Evolutionary conservation across 2,113 vertebrate species (phyloP).

Genomic region (Anguilla japonica): DNA sequence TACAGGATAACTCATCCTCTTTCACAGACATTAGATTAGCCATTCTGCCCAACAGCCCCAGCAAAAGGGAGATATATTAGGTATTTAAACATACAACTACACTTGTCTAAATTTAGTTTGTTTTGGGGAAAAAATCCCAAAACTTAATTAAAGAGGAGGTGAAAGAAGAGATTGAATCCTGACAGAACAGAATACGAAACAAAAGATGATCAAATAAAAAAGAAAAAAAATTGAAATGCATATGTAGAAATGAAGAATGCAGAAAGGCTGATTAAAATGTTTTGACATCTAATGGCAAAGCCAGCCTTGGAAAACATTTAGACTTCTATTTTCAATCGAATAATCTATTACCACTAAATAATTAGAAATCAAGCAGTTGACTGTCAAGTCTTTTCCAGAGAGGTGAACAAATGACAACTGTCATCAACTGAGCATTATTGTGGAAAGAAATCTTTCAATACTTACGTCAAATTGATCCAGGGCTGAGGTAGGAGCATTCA

Average conservation of each 20-base stretch:
- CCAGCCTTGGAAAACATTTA: too few species aligned
- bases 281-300: background rate
- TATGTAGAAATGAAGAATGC: slow-evolving; percentile 35
- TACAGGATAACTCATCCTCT: too few species aligned
- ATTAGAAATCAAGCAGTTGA: background rate
- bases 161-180: slow-evolving; percentile 93
- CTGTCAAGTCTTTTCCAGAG: background rate
- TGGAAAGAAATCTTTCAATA: slow-evolving; percentile 41
- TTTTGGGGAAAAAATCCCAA: slow-evolving; percentile 72
- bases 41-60: too few species aligned
- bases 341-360: background rate
- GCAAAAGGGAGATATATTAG: too few species aligned
- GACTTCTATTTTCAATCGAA: background rate
- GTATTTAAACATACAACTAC: too few species aligned
- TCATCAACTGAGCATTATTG: background rate
- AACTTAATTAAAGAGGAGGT: slow-evolving; percentile 97
- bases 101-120: slow-evolving; percentile 46
- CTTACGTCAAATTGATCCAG: slow-evolving; percentile 97
- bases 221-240: slow-evolving; percentile 61
- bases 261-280: slow-evolving; percentile 7
- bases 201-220: slow-evolving; percentile 72
- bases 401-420: background rate
- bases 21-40: too few species aligned
- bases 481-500: slow-evolving; percentile 92
- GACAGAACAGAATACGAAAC: slow-evolving; percentile 79